Base-by-base conservation (phyloP, 2,113 vertebrate genomes). In the Oryzias melastigma region DNA sequence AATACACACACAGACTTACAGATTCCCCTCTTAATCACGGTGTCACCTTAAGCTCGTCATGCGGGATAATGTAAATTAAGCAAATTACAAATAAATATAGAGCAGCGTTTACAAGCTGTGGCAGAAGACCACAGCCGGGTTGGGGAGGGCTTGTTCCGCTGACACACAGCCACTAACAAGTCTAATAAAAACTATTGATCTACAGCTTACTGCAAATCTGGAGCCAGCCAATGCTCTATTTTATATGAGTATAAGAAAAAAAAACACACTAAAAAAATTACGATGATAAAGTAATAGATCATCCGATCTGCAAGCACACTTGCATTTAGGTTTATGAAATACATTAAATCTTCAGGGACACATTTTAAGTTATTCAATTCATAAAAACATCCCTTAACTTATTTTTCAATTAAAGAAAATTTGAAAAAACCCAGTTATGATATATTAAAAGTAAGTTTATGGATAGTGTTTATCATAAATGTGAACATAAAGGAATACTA, bases 1-100 rank as follows among this genome's bases (percentile, higher is more conserved):
- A 12, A 35, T 12, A 1, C 52, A 25, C 25, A 13, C 35, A 14
- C 47, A 16, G 47, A 18, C 49, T 22, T 52, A 35, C 47, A 60
- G 68, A 68, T 52, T 35, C 18, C 35, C 5, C 5, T 46, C 25
- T 72, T 24, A 18, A 83, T 75, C 47, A 48, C 62, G 64, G 78
- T 75, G 86, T 89, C 79, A 87, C 85, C 84, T 88, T 88, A 83
- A 85, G 80, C 84, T 66, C 54, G 82, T 80, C 59, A 76, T 35
- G 82, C 79, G 56, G 85, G 79, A 77, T 87, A 85, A 86, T 80
- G 83, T 85, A 80, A 85, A 88, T 89, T 86, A 86, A 70, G 78
- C 77, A 85, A 85, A 88, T 87, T 86, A 83, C 65, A 61, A 82
- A 68, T 78, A 66, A 86, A 85, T 88, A 62, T 75, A 68, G 72